These are phyloP conservation scores for Agelaius phoeniceus DNA, from an alignment of 2,113 vertebrate genomes.

Conservation along the genomic window DNA sequence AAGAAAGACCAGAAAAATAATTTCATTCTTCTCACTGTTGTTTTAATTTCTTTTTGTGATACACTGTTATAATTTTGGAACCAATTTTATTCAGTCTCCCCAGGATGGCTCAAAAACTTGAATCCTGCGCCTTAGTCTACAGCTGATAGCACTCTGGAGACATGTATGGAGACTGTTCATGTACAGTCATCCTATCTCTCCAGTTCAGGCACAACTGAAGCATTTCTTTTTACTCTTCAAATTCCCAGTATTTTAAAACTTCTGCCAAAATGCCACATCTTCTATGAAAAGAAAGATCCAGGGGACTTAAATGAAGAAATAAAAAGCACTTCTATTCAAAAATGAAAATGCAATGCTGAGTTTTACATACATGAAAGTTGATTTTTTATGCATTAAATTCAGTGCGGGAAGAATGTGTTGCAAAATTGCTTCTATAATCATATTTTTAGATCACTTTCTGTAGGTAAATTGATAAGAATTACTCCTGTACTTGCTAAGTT, in stretches of 20 bases:
- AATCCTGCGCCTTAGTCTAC: not conserved
- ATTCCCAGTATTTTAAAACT: slow-evolving; percentile 24
- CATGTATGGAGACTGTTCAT: not conserved
- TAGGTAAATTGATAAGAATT: slow-evolving; percentile 18
- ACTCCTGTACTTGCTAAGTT: not conserved
- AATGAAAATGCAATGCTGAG: not conserved
- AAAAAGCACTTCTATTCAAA: not conserved
- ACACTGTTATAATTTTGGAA: not conserved
- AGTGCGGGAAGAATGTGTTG: not conserved
- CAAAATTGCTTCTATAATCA: slow-evolving; percentile 6
- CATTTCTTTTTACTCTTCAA: not conserved
- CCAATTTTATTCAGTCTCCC: not conserved
- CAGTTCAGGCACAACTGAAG: slow-evolving; percentile 27
- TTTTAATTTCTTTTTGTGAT: slow-evolving; percentile 2
- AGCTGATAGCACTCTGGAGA: not conserved
- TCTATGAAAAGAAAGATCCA: not conserved
- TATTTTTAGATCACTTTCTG: not conserved
- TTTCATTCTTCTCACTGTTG: not conserved
- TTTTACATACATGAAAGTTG: not conserved
- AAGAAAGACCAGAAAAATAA: not conserved
- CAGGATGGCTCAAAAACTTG: not conserved
- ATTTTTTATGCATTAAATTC: slow-evolving; percentile 6
- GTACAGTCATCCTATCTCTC: slow-evolving; percentile 6
- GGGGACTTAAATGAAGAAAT: not conserved
- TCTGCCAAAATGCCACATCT: not conserved